Conservation (phyloP, 2,888 invertebrate genomes). For the Thera obeliscata region DNA sequence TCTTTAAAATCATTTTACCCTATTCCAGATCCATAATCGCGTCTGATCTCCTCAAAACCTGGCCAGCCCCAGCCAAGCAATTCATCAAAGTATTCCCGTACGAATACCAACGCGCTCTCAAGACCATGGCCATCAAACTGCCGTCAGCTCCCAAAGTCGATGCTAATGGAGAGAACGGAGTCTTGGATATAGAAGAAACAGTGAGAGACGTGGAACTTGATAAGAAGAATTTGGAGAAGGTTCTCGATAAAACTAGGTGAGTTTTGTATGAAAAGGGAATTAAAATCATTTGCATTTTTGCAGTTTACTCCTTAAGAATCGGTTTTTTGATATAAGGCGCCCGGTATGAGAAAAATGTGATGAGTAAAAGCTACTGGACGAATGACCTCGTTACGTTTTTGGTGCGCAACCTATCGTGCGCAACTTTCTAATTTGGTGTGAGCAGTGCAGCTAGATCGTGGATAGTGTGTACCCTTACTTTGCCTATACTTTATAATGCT, state of each 20-base stretch:
- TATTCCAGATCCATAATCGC: constrained; percentile 89
- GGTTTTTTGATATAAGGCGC: too few relatives aligned
- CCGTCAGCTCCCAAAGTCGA: constrained; percentile 53
- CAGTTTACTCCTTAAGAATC: too few relatives aligned
- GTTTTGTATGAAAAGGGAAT: too few relatives aligned
- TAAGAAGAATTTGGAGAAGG: constrained; percentile 91
- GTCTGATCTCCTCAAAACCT: constrained; percentile 89
- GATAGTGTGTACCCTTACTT: too few relatives aligned
- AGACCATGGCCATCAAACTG: constrained; percentile 80
- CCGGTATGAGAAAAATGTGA: too few relatives aligned
- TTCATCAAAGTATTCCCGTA: constrained; percentile 99
- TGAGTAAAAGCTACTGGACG: too few relatives aligned
- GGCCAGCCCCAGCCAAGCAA: constrained; percentile 90
- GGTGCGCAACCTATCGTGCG: too few relatives aligned
- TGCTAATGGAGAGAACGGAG: constrained; percentile 71
- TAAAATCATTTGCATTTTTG: too few relatives aligned
- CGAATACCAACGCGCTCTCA: constrained; percentile 96
- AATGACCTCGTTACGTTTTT: too few relatives aligned
- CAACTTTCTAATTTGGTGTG: too few relatives aligned
- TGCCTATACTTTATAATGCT: too few relatives aligned
- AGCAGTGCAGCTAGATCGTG: too few relatives aligned
- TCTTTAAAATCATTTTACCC: background rate
- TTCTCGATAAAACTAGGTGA: constrained; percentile 91
- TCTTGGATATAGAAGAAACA: constrained; percentile 94
- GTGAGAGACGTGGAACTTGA: constrained; percentile 90